Percentiles rank a stretch among this genome's conserved stretches.
Evolutionary conservation across 2,113 vertebrate genomes (phyloP).

Genomic region (Rissa tridactyla): DNA sequence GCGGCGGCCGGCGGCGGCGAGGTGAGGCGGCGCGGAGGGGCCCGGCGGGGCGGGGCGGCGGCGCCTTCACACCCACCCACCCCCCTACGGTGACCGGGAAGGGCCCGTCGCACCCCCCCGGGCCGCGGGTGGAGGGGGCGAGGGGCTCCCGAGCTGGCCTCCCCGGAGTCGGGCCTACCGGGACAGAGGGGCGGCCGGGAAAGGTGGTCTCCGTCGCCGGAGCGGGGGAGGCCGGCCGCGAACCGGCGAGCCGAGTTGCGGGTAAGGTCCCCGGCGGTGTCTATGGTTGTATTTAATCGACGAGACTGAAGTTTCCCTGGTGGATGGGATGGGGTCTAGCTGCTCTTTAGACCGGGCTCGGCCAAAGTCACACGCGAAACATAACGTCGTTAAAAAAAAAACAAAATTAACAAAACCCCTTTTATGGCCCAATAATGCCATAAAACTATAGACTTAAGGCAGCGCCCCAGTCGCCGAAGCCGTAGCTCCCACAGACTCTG

Average conservation of each 20-base stretch:
- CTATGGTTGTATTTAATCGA: rapidly evolving
- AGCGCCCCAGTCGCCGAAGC: rapidly evolving
- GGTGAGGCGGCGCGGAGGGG: neutral
- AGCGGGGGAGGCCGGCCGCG: neutral
- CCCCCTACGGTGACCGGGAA: too few species aligned
- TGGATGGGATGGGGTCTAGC: neutral
- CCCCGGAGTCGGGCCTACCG: neutral
- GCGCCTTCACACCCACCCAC: too few species aligned
- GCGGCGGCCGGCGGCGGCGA: neutral
- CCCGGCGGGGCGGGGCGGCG: neutral
- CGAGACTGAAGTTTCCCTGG: neutral
- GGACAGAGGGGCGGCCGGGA: too few species aligned
- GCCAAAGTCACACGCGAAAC: neutral
- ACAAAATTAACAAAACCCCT: rapidly evolving
- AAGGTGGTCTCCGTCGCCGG: neutral
- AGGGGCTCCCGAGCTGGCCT: too few species aligned
- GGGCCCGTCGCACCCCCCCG: too few species aligned
- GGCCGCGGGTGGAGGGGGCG: neutral
- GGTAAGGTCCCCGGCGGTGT: neutral
- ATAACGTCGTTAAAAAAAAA: rapidly evolving
- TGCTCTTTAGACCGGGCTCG: neutral
- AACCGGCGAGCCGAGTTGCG: rapidly evolving
- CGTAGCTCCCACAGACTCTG: rapidly evolving
- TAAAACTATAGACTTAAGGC: rapidly evolving
- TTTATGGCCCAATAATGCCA: neutral